A percentile compares a stretch with the other conserved stretches of the same genome.
Conservation (phyloP, 2,113 vertebrate genomes). For the Atrichornis clamosus region DNA sequence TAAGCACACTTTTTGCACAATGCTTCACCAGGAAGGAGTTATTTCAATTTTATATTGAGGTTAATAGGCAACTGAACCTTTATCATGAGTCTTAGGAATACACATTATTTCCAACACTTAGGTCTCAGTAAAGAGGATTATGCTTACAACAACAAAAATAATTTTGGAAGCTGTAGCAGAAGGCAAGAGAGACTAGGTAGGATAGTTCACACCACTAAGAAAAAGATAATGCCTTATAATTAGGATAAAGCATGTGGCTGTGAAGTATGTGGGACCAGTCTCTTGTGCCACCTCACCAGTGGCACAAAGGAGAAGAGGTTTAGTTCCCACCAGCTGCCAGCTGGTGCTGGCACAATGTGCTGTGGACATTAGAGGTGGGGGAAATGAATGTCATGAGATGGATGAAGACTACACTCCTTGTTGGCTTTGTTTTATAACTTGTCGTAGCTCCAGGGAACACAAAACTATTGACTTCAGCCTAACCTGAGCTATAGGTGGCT, state of each 20-base stretch:
- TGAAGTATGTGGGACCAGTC: fast-evolving
- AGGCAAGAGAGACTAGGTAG: background rate
- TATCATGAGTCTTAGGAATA: background rate
- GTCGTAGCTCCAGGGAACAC: background rate
- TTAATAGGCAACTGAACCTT: background rate
- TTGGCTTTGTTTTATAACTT: background rate
- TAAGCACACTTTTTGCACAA: background rate
- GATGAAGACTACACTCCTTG: fast-evolving
- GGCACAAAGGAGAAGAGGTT: background rate
- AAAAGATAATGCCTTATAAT: background rate
- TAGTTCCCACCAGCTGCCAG: background rate
- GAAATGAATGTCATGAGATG: background rate
- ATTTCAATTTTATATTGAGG: background rate
- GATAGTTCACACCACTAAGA: background rate
- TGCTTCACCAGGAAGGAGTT: background rate
- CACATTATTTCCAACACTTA: background rate
- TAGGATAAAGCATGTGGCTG: background rate
- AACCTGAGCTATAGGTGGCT: background rate
- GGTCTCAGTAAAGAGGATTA: background rate
- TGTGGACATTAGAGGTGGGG: background rate
- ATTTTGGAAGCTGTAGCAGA: background rate
- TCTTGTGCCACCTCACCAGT: fast-evolving
- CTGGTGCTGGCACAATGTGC: background rate
- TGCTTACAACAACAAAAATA: background rate
- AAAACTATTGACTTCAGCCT: background rate